phyloP scores from a whole-genome alignment of 35 echinoderm and acorn worm species.

The Apostichopus japonicus region DNA sequence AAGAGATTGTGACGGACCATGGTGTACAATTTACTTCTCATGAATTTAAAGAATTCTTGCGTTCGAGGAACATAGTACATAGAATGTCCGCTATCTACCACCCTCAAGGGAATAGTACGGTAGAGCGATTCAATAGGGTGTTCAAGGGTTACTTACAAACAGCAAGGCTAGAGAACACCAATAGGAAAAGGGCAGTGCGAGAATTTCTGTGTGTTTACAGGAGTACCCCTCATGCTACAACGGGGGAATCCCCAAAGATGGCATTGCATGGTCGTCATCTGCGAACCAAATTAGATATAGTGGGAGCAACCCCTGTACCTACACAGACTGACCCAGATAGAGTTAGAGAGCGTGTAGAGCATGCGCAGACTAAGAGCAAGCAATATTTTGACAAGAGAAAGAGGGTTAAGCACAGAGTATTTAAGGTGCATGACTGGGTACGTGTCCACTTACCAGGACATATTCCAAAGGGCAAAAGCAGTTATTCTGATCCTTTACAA shows the following conservation, averaged over 20 bases:
- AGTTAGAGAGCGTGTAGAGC: too few relatives aligned
- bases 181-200: neutral
- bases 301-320: neutral
- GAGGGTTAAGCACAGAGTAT: neutral
- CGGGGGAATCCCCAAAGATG: neutral
- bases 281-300: conserved; percentile 47
- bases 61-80: neutral
- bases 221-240: conserved; percentile 13
- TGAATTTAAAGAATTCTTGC: neutral
- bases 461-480: conserved; percentile 22
- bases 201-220: conserved; percentile 23
- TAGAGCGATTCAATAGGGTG: conserved; percentile 36
- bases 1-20: neutral
- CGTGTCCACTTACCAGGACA: conserved; percentile 16
- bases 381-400: neutral
- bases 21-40: neutral
- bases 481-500: conserved; percentile 4
- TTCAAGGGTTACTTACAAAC: neutral
- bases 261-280: conserved; percentile 40
- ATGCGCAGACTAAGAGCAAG: conserved; percentile 24
- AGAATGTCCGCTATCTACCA: conserved; percentile 13
- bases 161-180: conserved; percentile 1
- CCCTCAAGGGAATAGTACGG: conserved; percentile 56
- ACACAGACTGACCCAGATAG: neutral
- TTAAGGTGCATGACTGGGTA: conserved; percentile 37